Percentiles rank a stretch among this genome's conserved stretches.
phyloP scores from a whole-genome alignment of 1,140 invertebrate species.

The Anastrepha ludens region DNA sequence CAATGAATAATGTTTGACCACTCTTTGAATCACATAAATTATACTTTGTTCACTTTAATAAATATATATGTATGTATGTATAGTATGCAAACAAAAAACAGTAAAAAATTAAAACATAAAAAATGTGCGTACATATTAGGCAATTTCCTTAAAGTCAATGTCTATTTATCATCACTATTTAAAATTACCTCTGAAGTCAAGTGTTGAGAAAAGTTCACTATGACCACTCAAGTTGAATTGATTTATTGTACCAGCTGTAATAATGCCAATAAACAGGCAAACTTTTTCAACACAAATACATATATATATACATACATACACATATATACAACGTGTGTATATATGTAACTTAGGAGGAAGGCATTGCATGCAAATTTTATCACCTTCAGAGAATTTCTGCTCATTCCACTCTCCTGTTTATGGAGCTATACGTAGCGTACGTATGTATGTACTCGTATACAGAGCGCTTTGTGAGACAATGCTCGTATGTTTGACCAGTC shows the following conservation, averaged over 20 bases:
- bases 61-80: too few relatives aligned
- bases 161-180: too few relatives aligned
- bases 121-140: too few relatives aligned
- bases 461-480: not conserved
- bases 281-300: too few relatives aligned
- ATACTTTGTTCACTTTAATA: too few relatives aligned
- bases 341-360: not conserved
- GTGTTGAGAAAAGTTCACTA: not conserved
- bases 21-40: too few relatives aligned
- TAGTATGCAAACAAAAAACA: too few relatives aligned
- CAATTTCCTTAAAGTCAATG: too few relatives aligned
- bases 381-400: not conserved
- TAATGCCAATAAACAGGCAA: not conserved
- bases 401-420: not conserved
- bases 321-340: not conserved
- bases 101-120: too few relatives aligned
- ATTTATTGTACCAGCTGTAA: constrained; percentile 4
- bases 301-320: not conserved
- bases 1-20: too few relatives aligned
- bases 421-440: not conserved
- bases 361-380: constrained; percentile 24
- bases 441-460: not conserved
- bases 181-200: not conserved
- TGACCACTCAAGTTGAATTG: constrained; percentile 25
- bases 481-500: not conserved